A percentile compares a stretch with the other conserved stretches of the same genome.
Conservation (phyloP, 2,113 vertebrate genomes). For the Phodopus roborovskii region DNA sequence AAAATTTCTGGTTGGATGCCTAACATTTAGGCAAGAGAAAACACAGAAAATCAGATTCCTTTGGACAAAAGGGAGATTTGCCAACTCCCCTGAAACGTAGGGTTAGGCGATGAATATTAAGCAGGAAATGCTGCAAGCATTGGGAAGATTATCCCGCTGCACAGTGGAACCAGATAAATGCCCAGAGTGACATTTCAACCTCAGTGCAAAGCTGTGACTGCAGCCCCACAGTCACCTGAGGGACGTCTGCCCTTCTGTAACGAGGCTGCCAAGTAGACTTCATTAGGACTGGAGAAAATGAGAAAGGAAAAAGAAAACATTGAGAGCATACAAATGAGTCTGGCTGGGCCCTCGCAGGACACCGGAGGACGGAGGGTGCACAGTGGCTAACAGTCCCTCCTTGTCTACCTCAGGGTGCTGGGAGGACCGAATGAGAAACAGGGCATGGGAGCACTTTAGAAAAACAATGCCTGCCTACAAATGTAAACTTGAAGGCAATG, state of each 20-base stretch:
- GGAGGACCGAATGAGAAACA: background rate
- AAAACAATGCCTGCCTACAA: background rate
- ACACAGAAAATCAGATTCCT: conserved; percentile 11
- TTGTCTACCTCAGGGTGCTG: background rate
- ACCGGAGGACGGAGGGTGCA: background rate
- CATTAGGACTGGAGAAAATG: background rate
- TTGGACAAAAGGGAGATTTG: conserved; percentile 49
- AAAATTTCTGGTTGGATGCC: conserved; percentile 54
- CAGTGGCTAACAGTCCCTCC: background rate
- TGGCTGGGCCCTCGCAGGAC: background rate
- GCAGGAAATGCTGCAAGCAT: background rate
- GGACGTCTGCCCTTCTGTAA: background rate
- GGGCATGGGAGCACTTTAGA: background rate
- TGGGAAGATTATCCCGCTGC: background rate
- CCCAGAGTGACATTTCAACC: background rate
- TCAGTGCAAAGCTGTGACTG: background rate
- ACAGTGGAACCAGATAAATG: background rate
- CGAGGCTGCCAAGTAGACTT: background rate
- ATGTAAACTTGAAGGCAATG: background rate
- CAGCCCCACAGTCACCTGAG: background rate
- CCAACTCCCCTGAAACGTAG: conserved; percentile 11
- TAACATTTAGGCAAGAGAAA: conserved; percentile 76
- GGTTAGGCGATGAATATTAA: conserved; percentile 13
- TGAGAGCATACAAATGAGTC: background rate
- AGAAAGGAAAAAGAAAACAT: background rate